phyloP scores from a whole-genome alignment of 2,113 vertebrate species.

The Platysternon megacephalum region DNA sequence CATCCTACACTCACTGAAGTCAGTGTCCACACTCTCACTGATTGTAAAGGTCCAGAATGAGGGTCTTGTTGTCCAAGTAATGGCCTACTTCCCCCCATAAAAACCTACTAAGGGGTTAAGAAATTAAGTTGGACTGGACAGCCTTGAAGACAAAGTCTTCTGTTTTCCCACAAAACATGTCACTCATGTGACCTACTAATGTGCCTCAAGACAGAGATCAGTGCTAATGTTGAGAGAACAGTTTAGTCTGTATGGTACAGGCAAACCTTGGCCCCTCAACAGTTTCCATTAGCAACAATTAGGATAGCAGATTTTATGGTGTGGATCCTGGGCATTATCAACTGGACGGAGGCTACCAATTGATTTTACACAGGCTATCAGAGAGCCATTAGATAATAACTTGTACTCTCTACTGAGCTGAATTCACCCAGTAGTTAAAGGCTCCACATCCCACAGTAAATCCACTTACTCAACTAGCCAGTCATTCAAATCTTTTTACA shows the following conservation, averaged over 20 bases:
- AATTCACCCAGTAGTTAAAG: not conserved
- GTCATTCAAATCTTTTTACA: not conserved
- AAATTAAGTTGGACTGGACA: not conserved
- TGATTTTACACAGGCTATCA: not conserved
- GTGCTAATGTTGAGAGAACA: not conserved
- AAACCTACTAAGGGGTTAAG: not conserved
- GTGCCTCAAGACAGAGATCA: not conserved
- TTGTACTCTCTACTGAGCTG: not conserved
- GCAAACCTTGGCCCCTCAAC: not conserved
- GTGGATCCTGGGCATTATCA: not conserved
- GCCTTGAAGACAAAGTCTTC: not conserved
- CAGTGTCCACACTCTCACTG: not conserved
- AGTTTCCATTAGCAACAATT: not conserved
- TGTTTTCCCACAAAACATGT: not conserved
- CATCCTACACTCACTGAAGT: not conserved
- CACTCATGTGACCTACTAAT: not conserved
- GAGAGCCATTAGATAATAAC: not conserved
- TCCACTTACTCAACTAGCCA: not conserved
- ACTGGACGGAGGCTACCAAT: not conserved
- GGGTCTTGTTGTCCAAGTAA: not conserved
- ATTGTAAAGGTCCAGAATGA: not conserved
- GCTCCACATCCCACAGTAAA: not conserved
- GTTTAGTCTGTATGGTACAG: not conserved
- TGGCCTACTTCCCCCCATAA: not conserved
- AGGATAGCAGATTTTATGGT: fast-evolving